A percentile compares a stretch with the other conserved stretches of the same genome.
phyloP scores from a whole-genome alignment of 2,888 invertebrate species.

The Stenichneumon culpator region DNA sequence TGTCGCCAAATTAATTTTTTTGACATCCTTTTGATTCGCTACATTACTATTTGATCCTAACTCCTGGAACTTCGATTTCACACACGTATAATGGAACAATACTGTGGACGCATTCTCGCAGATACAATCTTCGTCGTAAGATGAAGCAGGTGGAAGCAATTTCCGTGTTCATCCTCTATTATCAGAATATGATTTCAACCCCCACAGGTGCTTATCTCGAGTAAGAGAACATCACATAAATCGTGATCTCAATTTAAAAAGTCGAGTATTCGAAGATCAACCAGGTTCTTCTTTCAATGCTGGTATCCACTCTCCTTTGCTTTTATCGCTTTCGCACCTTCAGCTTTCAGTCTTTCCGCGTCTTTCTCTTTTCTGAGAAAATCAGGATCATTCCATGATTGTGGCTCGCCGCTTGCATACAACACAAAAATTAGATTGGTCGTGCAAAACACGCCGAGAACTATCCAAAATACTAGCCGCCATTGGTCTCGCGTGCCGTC shows the following conservation, averaged over 20 bases:
- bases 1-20: not conserved
- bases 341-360: slow-evolving; percentile 60
- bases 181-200: not conserved
- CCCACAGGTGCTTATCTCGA: not conserved
- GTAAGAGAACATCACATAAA: not conserved
- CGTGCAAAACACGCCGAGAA: slow-evolving; percentile 89
- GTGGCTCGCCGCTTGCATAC: slow-evolving; percentile 91
- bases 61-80: not conserved
- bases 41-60: not conserved
- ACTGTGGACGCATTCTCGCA: not conserved
- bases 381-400: slow-evolving; percentile 91
- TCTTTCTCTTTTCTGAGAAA: slow-evolving; percentile 74
- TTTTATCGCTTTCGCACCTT: slow-evolving; percentile 60
- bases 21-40: not conserved
- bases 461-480: slow-evolving; percentile 93
- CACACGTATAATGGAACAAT: not conserved
- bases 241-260: not conserved
- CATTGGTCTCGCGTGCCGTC: slow-evolving; percentile 87
- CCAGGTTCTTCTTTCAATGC: slow-evolving; percentile 16
- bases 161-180: not conserved
- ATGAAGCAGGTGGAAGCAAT: not conserved
- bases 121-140: not conserved
- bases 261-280: not conserved
- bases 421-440: slow-evolving; percentile 90
- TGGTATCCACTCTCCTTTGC: slow-evolving; percentile 49